These are phyloP conservation scores for Eumerus sabulonum DNA, from an alignment of 2,888 invertebrate genomes.

Conservation along the genomic window DNA sequence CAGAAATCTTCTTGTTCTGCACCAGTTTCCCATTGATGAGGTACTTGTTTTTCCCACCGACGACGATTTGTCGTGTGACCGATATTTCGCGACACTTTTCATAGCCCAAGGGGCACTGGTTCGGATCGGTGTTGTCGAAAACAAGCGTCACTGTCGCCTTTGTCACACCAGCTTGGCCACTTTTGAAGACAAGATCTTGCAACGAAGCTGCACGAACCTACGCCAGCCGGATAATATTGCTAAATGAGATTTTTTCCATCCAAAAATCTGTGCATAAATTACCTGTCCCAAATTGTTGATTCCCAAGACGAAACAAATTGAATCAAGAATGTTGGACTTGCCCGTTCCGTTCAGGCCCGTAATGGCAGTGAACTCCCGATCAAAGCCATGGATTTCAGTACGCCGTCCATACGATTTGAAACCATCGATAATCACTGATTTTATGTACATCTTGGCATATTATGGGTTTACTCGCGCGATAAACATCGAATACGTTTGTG, in stretches of 20 bases:
- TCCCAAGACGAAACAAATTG: slow-evolving; percentile 98
- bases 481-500: too few relatives aligned
- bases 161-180: slow-evolving; percentile 96
- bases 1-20: slow-evolving; percentile 93
- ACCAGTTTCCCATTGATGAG: slow-evolving; percentile 95
- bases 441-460: slow-evolving; percentile 87
- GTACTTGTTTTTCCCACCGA: slow-evolving; percentile 96
- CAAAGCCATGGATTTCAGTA: slow-evolving; percentile 95
- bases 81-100: slow-evolving; percentile 94
- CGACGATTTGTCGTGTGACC: slow-evolving; percentile 90
- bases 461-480: neutral
- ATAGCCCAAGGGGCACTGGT: slow-evolving; percentile 93
- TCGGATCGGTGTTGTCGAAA: slow-evolving; percentile 93
- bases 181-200: slow-evolving; percentile 98
- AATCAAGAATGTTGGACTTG: slow-evolving; percentile 97
- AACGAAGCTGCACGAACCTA: slow-evolving; percentile 95
- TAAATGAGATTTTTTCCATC: too few relatives aligned
- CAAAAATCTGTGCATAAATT: slow-evolving; percentile 72
- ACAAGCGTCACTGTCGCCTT: slow-evolving; percentile 97
- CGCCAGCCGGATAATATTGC: too few relatives aligned
- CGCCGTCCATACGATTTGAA: slow-evolving; percentile 98
- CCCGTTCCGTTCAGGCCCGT: slow-evolving; percentile 99
- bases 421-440: slow-evolving; percentile 95
- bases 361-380: slow-evolving; percentile 97
- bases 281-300: slow-evolving; percentile 95